Conservation (phyloP, 2,888 invertebrate genomes). For the Fragum whitleyi region DNA sequence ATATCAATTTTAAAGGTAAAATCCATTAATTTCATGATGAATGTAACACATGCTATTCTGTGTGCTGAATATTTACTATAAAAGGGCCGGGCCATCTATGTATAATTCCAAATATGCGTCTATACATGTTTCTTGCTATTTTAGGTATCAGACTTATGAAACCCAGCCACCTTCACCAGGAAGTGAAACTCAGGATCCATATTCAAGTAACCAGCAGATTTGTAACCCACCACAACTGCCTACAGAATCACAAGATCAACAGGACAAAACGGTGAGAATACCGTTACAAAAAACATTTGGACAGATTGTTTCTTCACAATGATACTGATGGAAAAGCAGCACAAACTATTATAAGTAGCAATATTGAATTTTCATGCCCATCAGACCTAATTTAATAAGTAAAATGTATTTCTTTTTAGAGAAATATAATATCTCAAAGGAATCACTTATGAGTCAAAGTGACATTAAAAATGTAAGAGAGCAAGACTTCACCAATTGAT, state of each 20-base stretch:
- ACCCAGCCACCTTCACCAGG: conserved; percentile 33
- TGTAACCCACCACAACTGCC: neutral
- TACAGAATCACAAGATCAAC: neutral
- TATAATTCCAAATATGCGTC: neutral
- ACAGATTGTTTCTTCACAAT: conserved; percentile 5
- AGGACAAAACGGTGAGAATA: neutral
- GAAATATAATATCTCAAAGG: conserved; percentile 24
- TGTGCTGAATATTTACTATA: neutral
- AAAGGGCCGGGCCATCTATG: neutral
- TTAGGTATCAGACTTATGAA: conserved; percentile 30
- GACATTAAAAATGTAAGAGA: conserved; percentile 10
- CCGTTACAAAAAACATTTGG: conserved; percentile 12
- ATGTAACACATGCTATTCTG: no score
- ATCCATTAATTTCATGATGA: no score
- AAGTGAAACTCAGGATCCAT: conserved; percentile 15
- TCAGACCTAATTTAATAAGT: conserved; percentile 3
- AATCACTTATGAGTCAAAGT: conserved; percentile 22
- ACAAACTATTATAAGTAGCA: conserved; percentile 21
- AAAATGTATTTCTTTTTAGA: conserved; percentile 38
- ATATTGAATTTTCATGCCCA: conserved; percentile 9
- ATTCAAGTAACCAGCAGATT: neutral
- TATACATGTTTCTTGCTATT: neutral
- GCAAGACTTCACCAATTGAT: conserved; percentile 26
- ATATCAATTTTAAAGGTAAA: neutral
- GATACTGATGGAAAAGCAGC: neutral